Evolutionary conservation across 2,113 vertebrate species (phyloP), one percentile per base, ranked within the genome.

Genomic region (Paracanthobrama guichenoti): DNA sequence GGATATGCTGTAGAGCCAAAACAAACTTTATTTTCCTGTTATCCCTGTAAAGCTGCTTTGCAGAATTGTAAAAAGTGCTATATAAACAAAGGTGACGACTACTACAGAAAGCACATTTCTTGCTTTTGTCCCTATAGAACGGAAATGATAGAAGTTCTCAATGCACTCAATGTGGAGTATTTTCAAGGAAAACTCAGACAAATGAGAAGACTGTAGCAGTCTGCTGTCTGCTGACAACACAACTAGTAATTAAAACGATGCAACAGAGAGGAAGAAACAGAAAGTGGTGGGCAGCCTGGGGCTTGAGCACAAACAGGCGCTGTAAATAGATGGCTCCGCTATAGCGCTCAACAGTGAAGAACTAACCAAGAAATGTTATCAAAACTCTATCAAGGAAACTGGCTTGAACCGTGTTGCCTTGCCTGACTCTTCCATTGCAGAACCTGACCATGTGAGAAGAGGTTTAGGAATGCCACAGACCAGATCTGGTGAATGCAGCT

Each of bases 261-360:
- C 55, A 78, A 78, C 18, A 73, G 55, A 44, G 57, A 64, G 77
- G 4, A n/a, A 62, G 55, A 62, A 60, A 79, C 76, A 44, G 57
- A 80, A 66, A 66, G 44, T 31, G 42, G 16, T 67, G 60, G 59
- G 26, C 42, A 66, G 60, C 78, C 60, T 35, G 57, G 5, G 26
- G 59, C 77, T 31, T 28, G 12, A 44, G 39, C 59, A 59, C 20
- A 78, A 59, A 77, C 31, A 78, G 28, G 3, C 22, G 26, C 55
- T 57, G 59, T 62, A 48, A 79, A 79, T 79, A 79, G 60, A 80
- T 80, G 16, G 24, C 44, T 75, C 42, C 5, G n/a, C 42, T 62
- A 20, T 64, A 79, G n/a, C 6, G 6, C 31, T 59, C 35, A 64
- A 8, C 55, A 46, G 71, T 6, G 42, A 6, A 24, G 42, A 60